These are phyloP conservation scores for Scelioninae gen. 2 DNA, from an alignment of 2,888 invertebrate genomes.

Conservation along the genomic window DNA sequence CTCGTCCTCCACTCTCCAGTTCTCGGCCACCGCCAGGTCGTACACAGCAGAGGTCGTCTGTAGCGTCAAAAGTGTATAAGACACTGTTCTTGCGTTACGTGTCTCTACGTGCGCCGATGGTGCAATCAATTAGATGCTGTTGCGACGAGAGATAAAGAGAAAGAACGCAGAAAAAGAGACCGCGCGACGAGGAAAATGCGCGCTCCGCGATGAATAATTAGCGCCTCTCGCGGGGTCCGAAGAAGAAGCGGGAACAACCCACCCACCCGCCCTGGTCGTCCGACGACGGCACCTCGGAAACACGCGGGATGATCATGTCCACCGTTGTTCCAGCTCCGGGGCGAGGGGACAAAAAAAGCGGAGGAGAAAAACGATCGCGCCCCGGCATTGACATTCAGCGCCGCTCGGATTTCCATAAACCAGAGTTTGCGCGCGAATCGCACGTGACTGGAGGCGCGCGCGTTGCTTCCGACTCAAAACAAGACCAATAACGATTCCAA, in stretches of 20 bases:
- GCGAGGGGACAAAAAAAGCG: not conserved
- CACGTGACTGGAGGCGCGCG: conserved; percentile 18
- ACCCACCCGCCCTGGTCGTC: too few relatives aligned
- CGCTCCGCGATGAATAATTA: conserved; percentile 42
- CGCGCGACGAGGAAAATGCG: conserved; percentile 51
- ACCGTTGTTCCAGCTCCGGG: too few relatives aligned
- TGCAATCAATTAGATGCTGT: conserved; percentile 63
- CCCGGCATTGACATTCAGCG: conserved; percentile 40
- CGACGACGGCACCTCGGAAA: too few relatives aligned
- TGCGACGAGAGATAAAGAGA: conserved; percentile 50
- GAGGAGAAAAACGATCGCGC: conserved; percentile 9
- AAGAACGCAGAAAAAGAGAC: conserved; percentile 40
- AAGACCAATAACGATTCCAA: conserved; percentile 12
- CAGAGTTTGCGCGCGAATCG: not conserved
- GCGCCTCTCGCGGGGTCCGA: conserved; percentile 1
- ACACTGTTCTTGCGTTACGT: conserved; percentile 64
- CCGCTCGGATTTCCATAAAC: conserved; percentile 25
- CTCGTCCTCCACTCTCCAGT: too few relatives aligned
- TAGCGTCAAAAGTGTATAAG: too few relatives aligned
- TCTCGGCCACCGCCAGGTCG: too few relatives aligned
- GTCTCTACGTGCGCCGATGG: conserved; percentile 58
- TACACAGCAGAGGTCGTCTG: too few relatives aligned
- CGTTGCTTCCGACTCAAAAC: conserved; percentile 9
- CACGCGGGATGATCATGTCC: conserved; percentile 28
- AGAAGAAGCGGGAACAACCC: too few relatives aligned